phyloP scores from a whole-genome alignment of 2,888 invertebrate species.

The Rhagophthalmus giganteus region DNA sequence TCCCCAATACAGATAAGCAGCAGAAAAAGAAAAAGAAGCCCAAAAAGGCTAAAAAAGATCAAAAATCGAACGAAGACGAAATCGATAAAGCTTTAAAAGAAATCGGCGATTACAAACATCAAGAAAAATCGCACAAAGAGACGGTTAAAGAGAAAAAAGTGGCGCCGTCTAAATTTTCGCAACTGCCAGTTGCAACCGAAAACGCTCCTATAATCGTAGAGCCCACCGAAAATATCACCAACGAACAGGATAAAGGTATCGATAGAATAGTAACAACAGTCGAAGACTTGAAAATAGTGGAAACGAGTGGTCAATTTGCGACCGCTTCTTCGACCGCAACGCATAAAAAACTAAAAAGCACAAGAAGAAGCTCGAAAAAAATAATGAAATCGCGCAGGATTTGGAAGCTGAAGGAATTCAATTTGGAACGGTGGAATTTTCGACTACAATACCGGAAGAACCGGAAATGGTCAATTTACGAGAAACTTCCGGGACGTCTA shows the following conservation, averaged over 20 bases:
- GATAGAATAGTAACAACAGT: slow-evolving; percentile 4
- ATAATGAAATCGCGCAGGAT: too few species aligned
- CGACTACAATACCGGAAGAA: neutral
- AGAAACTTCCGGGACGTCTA: too few species aligned
- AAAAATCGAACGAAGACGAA: slow-evolving; percentile 6
- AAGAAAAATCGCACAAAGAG: slow-evolving; percentile 21
- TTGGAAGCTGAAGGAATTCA: too few species aligned
- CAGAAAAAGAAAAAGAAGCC: slow-evolving; percentile 42
- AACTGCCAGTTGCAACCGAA: slow-evolving; percentile 20
- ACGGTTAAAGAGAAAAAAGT: slow-evolving; percentile 19
- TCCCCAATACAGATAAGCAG: slow-evolving; percentile 45
- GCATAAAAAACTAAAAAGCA: too few species aligned
- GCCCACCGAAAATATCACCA: slow-evolving; percentile 6
- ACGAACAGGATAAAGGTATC: slow-evolving; percentile 3
- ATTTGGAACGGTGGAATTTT: too few species aligned
- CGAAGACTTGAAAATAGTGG: too few species aligned
- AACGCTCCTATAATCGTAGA: slow-evolving; percentile 12
- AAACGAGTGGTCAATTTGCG: too few species aligned
- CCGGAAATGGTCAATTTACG: neutral
- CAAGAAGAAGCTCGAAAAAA: too few species aligned
- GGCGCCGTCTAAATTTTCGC: slow-evolving; percentile 12
- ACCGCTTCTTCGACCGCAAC: too few species aligned
- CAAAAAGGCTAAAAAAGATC: slow-evolving; percentile 38
- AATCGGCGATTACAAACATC: slow-evolving; percentile 5
- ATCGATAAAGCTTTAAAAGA: slow-evolving; percentile 13